Evolutionary conservation across 2,888 invertebrate genomes (phyloP).

Genomic region (Eustalomyia histrio): DNA sequence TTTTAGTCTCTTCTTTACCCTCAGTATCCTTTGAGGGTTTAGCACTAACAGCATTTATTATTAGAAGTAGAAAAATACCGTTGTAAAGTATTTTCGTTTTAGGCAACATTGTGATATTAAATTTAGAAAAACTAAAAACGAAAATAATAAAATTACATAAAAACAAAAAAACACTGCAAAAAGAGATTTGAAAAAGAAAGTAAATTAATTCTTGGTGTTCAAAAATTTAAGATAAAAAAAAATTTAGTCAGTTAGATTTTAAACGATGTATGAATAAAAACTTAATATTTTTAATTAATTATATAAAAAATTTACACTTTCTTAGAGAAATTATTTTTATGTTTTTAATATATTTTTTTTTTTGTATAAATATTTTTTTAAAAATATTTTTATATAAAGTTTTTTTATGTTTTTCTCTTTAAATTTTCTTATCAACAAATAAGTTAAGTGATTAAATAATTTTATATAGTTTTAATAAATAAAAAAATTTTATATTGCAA

Average conservation of each 20-base stretch:
- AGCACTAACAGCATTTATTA: conserved; percentile 33
- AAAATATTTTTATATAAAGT: neutral
- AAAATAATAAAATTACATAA: conserved; percentile 1
- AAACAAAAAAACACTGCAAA: conserved; percentile 1
- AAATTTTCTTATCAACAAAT: neutral
- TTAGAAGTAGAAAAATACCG: conserved; percentile 36
- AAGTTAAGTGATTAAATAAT: conserved; percentile 49
- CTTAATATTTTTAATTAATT: no score
- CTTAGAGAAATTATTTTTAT: no score
- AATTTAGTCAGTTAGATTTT: neutral
- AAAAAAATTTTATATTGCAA: conserved; percentile 31
- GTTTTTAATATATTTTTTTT: no score
- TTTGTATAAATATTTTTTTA: no score
- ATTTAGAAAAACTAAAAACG: conserved; percentile 15
- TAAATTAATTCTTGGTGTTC: neutral
- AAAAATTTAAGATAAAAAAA: conserved; percentile 6
- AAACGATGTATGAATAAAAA: no score
- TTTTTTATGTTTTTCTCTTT: conserved; percentile 16
- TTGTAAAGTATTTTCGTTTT: conserved; percentile 46
- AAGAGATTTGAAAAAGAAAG: conserved; percentile 18
- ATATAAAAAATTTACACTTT: no score
- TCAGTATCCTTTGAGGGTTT: conserved; percentile 58
- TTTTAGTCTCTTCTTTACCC: conserved; percentile 25
- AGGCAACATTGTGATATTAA: conserved; percentile 50
- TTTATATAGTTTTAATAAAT: conserved; percentile 35